Conservation (phyloP, 1,140 invertebrate genomes). For the Caenorhabditis latens region DNA sequence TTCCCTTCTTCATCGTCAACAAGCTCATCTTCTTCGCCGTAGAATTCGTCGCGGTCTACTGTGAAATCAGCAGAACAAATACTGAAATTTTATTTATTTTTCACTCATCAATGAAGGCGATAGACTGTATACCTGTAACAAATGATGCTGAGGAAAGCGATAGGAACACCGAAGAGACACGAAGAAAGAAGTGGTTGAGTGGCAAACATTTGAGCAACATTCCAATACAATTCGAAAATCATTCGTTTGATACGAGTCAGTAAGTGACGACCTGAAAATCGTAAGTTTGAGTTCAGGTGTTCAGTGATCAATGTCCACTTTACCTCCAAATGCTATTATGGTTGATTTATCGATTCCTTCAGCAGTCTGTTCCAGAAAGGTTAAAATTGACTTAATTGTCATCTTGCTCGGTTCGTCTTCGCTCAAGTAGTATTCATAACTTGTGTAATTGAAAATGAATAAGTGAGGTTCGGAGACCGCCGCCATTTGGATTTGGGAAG, state of each 20-base stretch:
- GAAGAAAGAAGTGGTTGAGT: conserved; percentile 85
- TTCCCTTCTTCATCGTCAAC: conserved; percentile 70
- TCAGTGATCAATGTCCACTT: background rate
- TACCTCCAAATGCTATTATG: conserved; percentile 36
- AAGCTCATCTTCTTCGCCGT: conserved; percentile 81
- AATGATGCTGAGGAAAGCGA: conserved; percentile 91
- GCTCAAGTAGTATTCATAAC: conserved; percentile 89
- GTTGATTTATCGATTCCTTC: conserved; percentile 39
- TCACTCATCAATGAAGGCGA: background rate
- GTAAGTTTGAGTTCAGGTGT: conserved; percentile 64
- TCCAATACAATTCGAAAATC: conserved; percentile 73
- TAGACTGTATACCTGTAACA: conserved; percentile 83
- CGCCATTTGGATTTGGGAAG: conserved; percentile 91
- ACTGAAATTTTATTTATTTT: conserved; percentile 41
- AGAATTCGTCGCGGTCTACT: conserved; percentile 87
- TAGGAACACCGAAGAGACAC: conserved; percentile 87
- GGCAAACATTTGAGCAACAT: conserved; percentile 76
- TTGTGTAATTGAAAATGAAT: conserved; percentile 89
- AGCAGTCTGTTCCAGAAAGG: conserved; percentile 72
- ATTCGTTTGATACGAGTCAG: conserved; percentile 71
- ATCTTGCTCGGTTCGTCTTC: conserved; percentile 83
- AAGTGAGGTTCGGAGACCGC: conserved; percentile 84
- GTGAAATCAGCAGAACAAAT: conserved; percentile 93
- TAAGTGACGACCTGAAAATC: conserved; percentile 69
- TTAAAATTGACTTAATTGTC: conserved; percentile 74